Base-by-base conservation (phyloP, 2,888 invertebrate genomes). In the Pharmacophagus antenor region DNA sequence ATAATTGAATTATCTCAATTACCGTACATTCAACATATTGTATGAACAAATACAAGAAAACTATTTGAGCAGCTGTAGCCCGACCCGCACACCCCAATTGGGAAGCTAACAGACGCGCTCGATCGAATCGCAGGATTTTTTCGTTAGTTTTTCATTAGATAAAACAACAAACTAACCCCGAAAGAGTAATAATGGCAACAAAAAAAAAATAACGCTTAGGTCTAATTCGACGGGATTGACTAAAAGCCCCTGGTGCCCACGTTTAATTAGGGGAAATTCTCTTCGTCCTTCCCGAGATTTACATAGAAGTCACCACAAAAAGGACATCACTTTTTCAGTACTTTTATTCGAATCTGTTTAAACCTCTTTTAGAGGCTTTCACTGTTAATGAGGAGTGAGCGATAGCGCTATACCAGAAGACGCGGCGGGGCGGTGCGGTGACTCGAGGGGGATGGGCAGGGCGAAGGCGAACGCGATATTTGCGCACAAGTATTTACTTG, bases 291-390 rank as follows among this genome's bases (percentile, higher is more conserved):
- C 71, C 75, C 74, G 79, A 80, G 80, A 84, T 86, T 87, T 84
- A 85, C 83, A 84, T 86, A 81, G 80, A 84, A 84, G 82, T 85
- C 77, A 82, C 85, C 84, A 79, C 83, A 87, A 85, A 85, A 85
- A 82, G 76, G 79, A 84, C 77, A 80, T 82, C 77, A 82, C 74
- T 82, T 83, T 85, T 85, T 82, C 75, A 76, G 81, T 82, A 84
- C 80, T 85, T 84, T 84, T 82, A 82, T 85, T 85, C 79, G 79
- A 85, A 84, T 84, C 81, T 82, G 78, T 84, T 85, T 85, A 83
- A 84, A 82, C 83, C 81, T 84, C 78, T 83, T 82, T 80, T 83
- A 81, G 84, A 84, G 85, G 84, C 80, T 84, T 86, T 82, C 67
- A 69, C 76, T 82, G 79, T 84, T 85, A 86, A 87, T 87, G 83